Base-by-base conservation (phyloP, 2,888 invertebrate species). In the Drosophila suboccidentalis region DNA sequence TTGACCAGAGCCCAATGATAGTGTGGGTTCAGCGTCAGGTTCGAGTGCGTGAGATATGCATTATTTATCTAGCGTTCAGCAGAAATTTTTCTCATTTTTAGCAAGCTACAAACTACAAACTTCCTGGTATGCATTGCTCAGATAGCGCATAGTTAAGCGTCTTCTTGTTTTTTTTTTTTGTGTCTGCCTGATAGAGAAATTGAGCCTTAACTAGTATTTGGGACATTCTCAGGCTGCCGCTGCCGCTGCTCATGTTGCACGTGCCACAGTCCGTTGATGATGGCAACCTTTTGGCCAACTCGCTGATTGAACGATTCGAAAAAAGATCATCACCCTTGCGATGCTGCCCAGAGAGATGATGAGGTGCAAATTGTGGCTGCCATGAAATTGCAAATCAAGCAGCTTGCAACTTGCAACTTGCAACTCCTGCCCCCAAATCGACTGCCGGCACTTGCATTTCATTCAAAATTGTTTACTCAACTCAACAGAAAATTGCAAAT, bases 21-120 rank as follows among this genome's bases (percentile, higher is more conserved):
- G 49, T 66, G 51, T 43, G 47, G 47, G 79, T 79, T 76, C 76
- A 68, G 62, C 49, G 55, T 44, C 64, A 69, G 59, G 72, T 75
- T 75, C 71, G 71, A 83, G 91, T 91, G 91, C 91, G 91, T 91
- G 91, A 91, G 91, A 90, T 91, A 91, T 91, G 91, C 91, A 91
- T 91, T 91, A 91, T 91, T 91, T 91, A 91, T 91, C 91, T 91
- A 85, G 71, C 67, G 58, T 36, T 32, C 36, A 29, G 2, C 44
- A 19, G 22, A 22, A 19, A 44, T 49, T 89, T 82, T 62, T 29
- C 17, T 38, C 76, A 78, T 84, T 79, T 75, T 51, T 54, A 15
- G 51, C 26, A 26, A 3, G 22, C 2, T 22, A 0, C 2, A 2
- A 2, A 3, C 19, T 1, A 4, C 4, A 22, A 32, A 67, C 84